phyloP scores from a whole-genome alignment of 2,797 vertebrate genomes.

The Pogoniulus pusillus region DNA sequence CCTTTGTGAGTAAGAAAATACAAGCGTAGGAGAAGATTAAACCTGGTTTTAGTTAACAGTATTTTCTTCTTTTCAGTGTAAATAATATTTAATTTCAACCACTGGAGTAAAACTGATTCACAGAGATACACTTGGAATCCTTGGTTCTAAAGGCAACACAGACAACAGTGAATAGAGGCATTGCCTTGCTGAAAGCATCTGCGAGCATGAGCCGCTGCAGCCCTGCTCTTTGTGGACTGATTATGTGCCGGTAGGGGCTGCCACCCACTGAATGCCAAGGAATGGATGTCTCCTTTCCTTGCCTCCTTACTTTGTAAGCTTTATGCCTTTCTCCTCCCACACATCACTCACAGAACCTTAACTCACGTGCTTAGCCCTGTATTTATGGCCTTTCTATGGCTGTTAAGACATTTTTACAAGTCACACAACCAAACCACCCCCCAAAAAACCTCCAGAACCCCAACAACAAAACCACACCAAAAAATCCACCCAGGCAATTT shows the following conservation, averaged over 20 bases:
- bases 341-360: background rate
- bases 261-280: background rate
- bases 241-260: background rate
- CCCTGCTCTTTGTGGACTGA: background rate
- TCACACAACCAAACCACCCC: too few species aligned
- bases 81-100: background rate
- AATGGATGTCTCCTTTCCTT: background rate
- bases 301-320: background rate
- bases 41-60: slow-evolving; percentile 17
- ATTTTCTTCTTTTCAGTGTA: slow-evolving; percentile 39
- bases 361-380: background rate
- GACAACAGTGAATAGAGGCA: background rate
- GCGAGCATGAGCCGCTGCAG: background rate
- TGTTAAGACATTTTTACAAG: background rate
- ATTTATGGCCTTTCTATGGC: background rate
- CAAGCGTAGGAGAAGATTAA: background rate
- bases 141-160: background rate
- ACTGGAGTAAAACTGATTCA: background rate
- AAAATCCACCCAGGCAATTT: background rate
- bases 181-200: background rate
- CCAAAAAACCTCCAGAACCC: too few species aligned
- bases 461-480: background rate
- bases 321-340: background rate
- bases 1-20: background rate
- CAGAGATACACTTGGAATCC: background rate